phyloP scores from a whole-genome alignment of 2,797 vertebrate genomes.

The Crocodylus rhombifer region DNA sequence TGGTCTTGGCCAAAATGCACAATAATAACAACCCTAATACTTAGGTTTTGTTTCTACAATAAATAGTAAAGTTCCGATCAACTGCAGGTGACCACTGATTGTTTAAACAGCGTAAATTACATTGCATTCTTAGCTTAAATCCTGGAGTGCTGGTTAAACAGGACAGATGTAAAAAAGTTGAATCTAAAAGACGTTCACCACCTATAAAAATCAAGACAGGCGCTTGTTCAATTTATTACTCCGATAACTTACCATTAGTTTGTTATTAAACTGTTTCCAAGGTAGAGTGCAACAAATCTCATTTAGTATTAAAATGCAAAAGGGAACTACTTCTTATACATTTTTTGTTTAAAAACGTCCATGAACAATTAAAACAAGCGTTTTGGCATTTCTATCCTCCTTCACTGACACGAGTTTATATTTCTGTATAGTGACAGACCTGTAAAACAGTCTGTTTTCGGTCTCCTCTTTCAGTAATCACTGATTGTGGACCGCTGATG shows the following conservation, averaged over 20 bases:
- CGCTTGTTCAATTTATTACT: neutral
- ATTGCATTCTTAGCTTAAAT: neutral
- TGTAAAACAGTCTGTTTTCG: accelerated
- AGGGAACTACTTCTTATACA: neutral
- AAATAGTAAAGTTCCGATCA: neutral
- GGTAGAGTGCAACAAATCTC: neutral
- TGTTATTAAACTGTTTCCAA: neutral
- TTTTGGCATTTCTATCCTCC: neutral
- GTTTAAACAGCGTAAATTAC: neutral
- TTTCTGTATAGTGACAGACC: neutral
- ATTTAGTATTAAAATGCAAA: neutral
- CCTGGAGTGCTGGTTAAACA: neutral
- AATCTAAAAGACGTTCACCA: neutral
- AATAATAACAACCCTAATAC: neutral
- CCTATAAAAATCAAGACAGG: neutral
- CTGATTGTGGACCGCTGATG: neutral
- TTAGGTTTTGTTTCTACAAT: neutral
- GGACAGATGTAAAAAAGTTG: neutral
- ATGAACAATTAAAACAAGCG: neutral
- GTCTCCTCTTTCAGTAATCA: neutral
- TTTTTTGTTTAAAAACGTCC: neutral
- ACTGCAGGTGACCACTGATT: neutral
- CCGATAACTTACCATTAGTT: neutral
- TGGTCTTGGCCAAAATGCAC: neutral
- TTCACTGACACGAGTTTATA: neutral